Evolutionary conservation across 2,888 invertebrate genomes (phyloP).

Genomic region (Hirudinaria manillensis): DNA sequence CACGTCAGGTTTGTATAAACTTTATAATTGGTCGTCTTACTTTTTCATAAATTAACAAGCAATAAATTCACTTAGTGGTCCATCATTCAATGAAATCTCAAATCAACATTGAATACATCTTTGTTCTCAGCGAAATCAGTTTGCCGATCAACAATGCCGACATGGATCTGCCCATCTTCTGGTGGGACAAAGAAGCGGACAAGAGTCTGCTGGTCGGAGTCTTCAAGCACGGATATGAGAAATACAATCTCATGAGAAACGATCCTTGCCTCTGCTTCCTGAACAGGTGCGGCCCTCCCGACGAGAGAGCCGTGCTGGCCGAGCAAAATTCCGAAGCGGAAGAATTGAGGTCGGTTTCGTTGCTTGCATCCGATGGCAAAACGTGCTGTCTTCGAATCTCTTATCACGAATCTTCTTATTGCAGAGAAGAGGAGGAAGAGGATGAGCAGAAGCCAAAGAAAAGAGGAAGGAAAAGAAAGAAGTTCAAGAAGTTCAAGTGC

Average conservation of each 20-base stretch:
- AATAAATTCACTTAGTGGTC: neutral
- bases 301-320: constrained; percentile 57
- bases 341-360: constrained; percentile 43
- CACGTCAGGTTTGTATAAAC: constrained; percentile 23
- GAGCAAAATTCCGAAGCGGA: constrained; percentile 61
- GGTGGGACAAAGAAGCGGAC: constrained; percentile 94
- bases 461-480: constrained; percentile 32
- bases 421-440: constrained; percentile 28
- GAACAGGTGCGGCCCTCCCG: constrained; percentile 67
- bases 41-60: neutral
- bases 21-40: neutral
- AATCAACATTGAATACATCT: neutral
- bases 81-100: neutral
- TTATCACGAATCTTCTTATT: neutral
- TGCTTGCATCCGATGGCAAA: neutral
- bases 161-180: constrained; percentile 67
- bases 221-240: constrained; percentile 74
- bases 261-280: constrained; percentile 88
- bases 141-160: constrained; percentile 78
- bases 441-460: constrained; percentile 25
- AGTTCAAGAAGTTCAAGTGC: constrained; percentile 24
- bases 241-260: constrained; percentile 85
- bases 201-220: constrained; percentile 92
- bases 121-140: constrained; percentile 66
- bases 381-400: neutral